A percentile compares a stretch with the other conserved stretches of the same genome.
Evolutionary conservation across 2,797 vertebrate genomes (phyloP).

Genomic region (Sebastes diploproa): DNA sequence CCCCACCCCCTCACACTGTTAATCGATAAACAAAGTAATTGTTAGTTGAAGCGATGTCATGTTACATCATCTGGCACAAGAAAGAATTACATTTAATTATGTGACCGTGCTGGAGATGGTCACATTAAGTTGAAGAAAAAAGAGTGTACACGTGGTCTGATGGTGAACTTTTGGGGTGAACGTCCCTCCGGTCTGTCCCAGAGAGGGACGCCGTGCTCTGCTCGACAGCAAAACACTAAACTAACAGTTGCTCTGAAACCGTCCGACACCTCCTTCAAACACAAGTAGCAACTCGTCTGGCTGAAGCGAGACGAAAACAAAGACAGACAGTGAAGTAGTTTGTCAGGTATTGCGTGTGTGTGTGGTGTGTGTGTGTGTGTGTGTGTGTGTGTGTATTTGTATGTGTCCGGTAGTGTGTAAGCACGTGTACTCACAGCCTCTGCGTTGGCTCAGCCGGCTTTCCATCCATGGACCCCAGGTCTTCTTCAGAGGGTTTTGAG

Average conservation of each 20-base stretch:
- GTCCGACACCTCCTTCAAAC: not conserved
- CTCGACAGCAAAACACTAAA: not conserved
- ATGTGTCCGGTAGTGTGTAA: not conserved
- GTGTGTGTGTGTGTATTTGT: not conserved
- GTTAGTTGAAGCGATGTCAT: not conserved
- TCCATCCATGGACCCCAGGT: slow-evolving; percentile 87
- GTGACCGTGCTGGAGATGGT: not conserved
- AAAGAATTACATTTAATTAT: too few relatives aligned
- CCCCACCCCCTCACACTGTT: too few relatives aligned
- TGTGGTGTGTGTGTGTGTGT: not conserved
- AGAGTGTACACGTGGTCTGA: not conserved
- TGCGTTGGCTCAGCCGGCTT: slow-evolving; percentile 77
- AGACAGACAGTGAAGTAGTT: not conserved
- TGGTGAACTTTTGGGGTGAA: slow-evolving; percentile 43
- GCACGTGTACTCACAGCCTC: slow-evolving; percentile 86
- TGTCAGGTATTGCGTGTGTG: not conserved
- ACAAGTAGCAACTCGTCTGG: not conserved
- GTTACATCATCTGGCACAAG: not conserved
- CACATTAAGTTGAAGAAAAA: too few relatives aligned
- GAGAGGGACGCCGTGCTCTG: not conserved
- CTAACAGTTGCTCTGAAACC: not conserved
- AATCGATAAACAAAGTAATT: too few relatives aligned
- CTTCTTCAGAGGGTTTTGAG: slow-evolving; percentile 87
- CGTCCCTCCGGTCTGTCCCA: slow-evolving; percentile 24
- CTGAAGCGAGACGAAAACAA: not conserved